Base-by-base conservation (phyloP, 2,797 vertebrate species). In the Fistularia tabacaria region DNA sequence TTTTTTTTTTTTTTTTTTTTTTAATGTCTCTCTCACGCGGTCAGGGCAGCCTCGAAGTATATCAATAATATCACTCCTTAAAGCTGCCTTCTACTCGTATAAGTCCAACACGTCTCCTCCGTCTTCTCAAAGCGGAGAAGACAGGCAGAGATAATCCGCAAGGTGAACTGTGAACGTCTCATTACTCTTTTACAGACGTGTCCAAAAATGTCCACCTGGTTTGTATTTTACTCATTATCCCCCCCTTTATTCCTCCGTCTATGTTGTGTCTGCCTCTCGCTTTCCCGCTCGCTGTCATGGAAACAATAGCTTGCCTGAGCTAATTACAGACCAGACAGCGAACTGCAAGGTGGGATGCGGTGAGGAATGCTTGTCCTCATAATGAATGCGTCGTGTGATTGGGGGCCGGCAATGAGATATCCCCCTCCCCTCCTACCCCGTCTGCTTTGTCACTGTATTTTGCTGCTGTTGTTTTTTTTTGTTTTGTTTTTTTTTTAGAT, bases 141-240 rank as follows among this genome's bases (percentile, higher is more conserved):
- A 7, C 7, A 11, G 43, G 43, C 43, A 12, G 5, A 12, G 45
- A 62, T 66, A 70, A 47, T 57, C 57, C 59, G 52, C 69, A 59
- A 66, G 70, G 53, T 70, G 69, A 71, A 61, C 59, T 57, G 64
- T 61, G 69, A 79, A 70, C 71, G 59, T 69, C 66, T 81, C 57
- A 79, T 79, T 81, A 77, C 66, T 55, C 50, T 66, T 82, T 73
- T 80, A 80, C 75, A 77, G 80, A 85, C 81, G 72, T 87, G 78
- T 80, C 76, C 84, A 74, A 83, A 25, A 83, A 82, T 62, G 59
- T 79, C 73, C 75, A 89, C 86, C 85, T 86, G 77, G 70, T 80
- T 67, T 66, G 58, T 80, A 78, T 80, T 76, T 73, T n/a, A n/a
- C n/a, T n/a, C n/a, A n/a, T n/a, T n/a, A n/a, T n/a, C 57, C 49